A percentile compares a stretch with the other conserved stretches of the same genome.
Evolutionary conservation across 1,140 invertebrate genomes (phyloP).

Genomic region (Oreohelix idahoensis): DNA sequence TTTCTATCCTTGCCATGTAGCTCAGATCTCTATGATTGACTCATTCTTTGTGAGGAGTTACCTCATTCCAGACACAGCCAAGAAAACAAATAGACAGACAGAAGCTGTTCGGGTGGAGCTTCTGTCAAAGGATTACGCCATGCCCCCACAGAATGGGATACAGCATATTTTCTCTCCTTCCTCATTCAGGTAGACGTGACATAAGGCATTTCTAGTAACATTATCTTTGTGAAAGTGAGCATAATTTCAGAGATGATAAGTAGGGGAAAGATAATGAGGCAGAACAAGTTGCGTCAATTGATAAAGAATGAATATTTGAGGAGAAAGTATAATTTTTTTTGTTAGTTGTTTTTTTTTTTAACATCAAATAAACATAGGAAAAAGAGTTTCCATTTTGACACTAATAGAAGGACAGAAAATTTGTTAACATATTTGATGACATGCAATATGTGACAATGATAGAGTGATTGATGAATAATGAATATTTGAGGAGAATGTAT

Average conservation of each 20-base stretch:
- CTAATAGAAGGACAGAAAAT: too few relatives aligned
- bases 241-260: too few relatives aligned
- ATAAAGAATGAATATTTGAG: neutral
- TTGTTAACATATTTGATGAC: too few relatives aligned
- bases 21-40: conserved; percentile 66
- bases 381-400: too few relatives aligned
- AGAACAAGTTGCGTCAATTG: neutral
- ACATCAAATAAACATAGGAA: too few relatives aligned
- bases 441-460: too few relatives aligned
- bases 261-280: too few relatives aligned
- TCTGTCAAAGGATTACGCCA: conserved; percentile 44
- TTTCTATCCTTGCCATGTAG: too few relatives aligned
- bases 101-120: conserved; percentile 63
- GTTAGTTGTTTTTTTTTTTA: too few relatives aligned
- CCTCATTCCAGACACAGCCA: conserved; percentile 64
- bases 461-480: neutral
- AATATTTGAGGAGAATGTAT: too few relatives aligned
- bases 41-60: conserved; percentile 66
- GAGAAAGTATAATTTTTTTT: too few relatives aligned
- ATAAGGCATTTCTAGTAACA: neutral
- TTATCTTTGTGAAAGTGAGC: too few relatives aligned
- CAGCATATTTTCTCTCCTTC: conserved; percentile 67
- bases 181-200: conserved; percentile 54
- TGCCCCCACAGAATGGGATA: conserved; percentile 43
- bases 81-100: conserved; percentile 64